phyloP scores from a whole-genome alignment of 1,140 invertebrate genomes.

The Bombus vancouverensis region DNA sequence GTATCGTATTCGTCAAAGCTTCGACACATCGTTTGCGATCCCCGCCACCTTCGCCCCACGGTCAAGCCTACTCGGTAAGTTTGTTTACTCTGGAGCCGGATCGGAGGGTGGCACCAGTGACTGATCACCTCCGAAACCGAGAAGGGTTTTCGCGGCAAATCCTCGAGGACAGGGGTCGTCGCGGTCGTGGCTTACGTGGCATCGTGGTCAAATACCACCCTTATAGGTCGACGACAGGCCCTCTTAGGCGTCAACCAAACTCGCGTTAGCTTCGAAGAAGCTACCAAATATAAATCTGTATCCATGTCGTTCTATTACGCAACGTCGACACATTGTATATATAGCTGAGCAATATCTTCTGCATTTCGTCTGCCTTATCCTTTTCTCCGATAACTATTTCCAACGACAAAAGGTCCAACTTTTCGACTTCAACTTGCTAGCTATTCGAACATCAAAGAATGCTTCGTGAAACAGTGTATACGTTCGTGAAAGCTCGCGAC shows the following conservation, averaged over 20 bases:
- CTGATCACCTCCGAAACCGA: conserved; percentile 66
- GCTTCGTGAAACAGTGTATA: not conserved
- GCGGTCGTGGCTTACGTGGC: conserved; percentile 56
- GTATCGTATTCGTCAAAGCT: conserved; percentile 53
- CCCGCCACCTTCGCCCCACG: conserved; percentile 34
- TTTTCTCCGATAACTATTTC: not conserved
- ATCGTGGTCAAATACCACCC: conserved; percentile 44
- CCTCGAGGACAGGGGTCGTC: conserved; percentile 72
- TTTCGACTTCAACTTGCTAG: not conserved
- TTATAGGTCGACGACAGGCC: conserved; percentile 50
- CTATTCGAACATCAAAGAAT: conserved; percentile 39
- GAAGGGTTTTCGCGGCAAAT: conserved; percentile 65
- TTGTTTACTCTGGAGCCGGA: conserved; percentile 59
- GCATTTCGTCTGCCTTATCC: not conserved
- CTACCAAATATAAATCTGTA: conserved; percentile 18
- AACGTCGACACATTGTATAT: not conserved
- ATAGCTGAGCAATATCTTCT: not conserved
- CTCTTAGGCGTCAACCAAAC: conserved; percentile 6
- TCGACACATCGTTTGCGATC: conserved; percentile 56
- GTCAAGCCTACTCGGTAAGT: conserved; percentile 55
- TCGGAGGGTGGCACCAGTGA: conserved; percentile 57
- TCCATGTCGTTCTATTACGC: not conserved
- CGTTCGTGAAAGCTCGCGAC: not conserved
- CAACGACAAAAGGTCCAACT: not conserved
- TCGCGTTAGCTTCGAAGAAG: not conserved